Evolutionary conservation across 2,888 invertebrate species (phyloP).

Genomic region (Scotopteryx bipunctaria): DNA sequence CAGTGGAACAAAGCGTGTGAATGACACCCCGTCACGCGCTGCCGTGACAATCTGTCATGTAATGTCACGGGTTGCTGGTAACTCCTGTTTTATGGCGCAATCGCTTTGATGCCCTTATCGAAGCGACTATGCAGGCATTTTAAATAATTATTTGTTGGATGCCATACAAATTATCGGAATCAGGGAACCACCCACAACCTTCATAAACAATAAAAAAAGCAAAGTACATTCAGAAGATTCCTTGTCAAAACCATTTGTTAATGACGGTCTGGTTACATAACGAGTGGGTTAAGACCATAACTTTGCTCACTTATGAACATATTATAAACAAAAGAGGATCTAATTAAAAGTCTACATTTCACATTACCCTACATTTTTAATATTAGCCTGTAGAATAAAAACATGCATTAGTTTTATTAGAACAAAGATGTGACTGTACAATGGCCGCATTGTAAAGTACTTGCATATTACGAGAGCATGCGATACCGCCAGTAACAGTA

Average conservation of each 20-base stretch:
- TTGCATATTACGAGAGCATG: slow-evolving; percentile 17
- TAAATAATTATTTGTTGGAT: no score
- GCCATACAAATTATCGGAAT: no score
- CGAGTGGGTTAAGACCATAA: no score
- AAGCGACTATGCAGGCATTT: no score
- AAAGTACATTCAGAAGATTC: no score
- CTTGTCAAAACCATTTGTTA: no score
- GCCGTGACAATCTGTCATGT: slow-evolving; percentile 9
- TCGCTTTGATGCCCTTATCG: no score
- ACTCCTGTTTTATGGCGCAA: slow-evolving; percentile 11
- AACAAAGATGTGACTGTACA: slow-evolving; percentile 29
- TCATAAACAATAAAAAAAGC: no score
- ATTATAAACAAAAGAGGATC: not conserved
- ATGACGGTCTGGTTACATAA: no score
- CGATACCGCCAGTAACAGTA: slow-evolving; percentile 2
- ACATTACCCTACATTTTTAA: slow-evolving; percentile 3
- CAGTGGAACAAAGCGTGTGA: not conserved
- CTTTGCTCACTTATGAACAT: no score
- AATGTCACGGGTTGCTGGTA: slow-evolving; percentile 9
- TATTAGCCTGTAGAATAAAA: slow-evolving; percentile 6
- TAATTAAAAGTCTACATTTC: no score
- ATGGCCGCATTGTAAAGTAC: slow-evolving; percentile 14
- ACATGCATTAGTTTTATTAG: slow-evolving; percentile 36
- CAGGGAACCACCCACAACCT: no score
- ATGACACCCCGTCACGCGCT: slow-evolving; percentile 15